Evolutionary conservation across 2,797 vertebrate genomes (phyloP).

Genomic region (Helostoma temminkii): DNA sequence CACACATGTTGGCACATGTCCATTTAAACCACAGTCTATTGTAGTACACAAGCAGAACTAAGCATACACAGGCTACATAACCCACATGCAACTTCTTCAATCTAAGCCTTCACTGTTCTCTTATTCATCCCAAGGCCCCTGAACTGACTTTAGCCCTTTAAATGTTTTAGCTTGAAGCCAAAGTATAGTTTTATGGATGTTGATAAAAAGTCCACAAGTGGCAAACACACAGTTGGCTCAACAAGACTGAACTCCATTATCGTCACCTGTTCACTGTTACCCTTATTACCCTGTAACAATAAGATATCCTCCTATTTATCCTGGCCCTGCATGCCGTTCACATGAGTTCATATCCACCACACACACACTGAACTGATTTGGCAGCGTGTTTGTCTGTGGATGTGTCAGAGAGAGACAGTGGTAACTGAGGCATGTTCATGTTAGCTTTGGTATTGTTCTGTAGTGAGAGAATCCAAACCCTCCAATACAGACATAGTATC

Average conservation of each 20-base stretch:
- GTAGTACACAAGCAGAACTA: conserved; percentile 18
- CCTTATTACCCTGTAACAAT: conserved; percentile 50
- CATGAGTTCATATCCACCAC: conserved; percentile 30
- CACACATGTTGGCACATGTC: conserved; percentile 25
- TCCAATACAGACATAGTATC: conserved; percentile 12
- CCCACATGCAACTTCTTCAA: conserved; percentile 65
- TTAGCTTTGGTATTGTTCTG: conserved; percentile 39
- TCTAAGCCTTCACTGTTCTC: conserved; percentile 33
- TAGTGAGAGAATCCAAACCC: conserved; percentile 31
- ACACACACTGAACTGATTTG: conserved; percentile 6
- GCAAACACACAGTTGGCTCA: conserved; percentile 30
- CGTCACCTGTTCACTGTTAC: conserved; percentile 57
- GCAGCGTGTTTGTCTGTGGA: not conserved
- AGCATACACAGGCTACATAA: conserved; percentile 18
- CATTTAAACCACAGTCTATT: conserved; percentile 25
- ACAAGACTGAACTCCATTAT: conserved; percentile 37
- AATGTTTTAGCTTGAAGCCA: conserved; percentile 16
- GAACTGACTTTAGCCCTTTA: conserved; percentile 23
- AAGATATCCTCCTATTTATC: conserved; percentile 45
- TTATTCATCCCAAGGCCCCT: conserved; percentile 17
- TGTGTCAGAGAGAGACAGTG: not conserved
- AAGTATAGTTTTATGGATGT: conserved; percentile 4
- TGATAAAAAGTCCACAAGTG: conserved; percentile 30
- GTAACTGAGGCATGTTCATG: conserved; percentile 30
- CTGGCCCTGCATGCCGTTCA: conserved; percentile 17